Evolutionary conservation across 2,797 vertebrate species (phyloP).

Genomic region (Acanthurus tractus): DNA sequence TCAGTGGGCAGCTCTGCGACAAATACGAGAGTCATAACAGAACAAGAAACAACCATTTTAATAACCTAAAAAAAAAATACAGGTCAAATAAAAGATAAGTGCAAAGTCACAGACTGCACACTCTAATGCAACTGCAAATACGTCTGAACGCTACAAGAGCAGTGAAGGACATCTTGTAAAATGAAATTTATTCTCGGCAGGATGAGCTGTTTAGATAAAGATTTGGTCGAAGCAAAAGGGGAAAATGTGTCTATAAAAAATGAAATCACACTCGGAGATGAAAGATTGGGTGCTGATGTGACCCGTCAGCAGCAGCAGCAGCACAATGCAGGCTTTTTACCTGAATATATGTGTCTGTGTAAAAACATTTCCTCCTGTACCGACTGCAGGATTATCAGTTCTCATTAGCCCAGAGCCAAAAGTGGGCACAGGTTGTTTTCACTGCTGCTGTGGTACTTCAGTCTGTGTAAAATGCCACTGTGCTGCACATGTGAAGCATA

Average conservation of each 20-base stretch:
- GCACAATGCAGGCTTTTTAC: conserved; percentile 5
- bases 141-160: conserved; percentile 22
- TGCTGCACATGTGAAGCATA: neutral
- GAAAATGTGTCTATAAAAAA: conserved; percentile 32
- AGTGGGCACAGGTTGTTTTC: neutral
- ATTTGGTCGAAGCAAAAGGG: conserved; percentile 17
- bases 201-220: conserved; percentile 35
- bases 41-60: conserved; percentile 41
- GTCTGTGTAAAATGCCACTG: neutral
- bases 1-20: conserved; percentile 25
- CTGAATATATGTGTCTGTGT: neutral
- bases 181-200: conserved; percentile 18
- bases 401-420: neutral
- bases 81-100: conserved; percentile 20
- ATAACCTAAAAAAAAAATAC: conserved; percentile 22
- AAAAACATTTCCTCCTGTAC: neutral
- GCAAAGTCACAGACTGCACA: conserved; percentile 20
- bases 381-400: neutral
- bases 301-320: conserved; percentile 1
- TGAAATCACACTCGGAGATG: conserved; percentile 29
- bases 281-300: conserved; percentile 17
- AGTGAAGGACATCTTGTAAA: conserved; percentile 38
- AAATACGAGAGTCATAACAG: conserved; percentile 20
- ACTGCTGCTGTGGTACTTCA: neutral
- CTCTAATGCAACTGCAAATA: conserved; percentile 35